These are phyloP conservation scores for Sorex maritimensis DNA, from an alignment of 2,797 vertebrate genomes.

Conservation along the genomic window DNA sequence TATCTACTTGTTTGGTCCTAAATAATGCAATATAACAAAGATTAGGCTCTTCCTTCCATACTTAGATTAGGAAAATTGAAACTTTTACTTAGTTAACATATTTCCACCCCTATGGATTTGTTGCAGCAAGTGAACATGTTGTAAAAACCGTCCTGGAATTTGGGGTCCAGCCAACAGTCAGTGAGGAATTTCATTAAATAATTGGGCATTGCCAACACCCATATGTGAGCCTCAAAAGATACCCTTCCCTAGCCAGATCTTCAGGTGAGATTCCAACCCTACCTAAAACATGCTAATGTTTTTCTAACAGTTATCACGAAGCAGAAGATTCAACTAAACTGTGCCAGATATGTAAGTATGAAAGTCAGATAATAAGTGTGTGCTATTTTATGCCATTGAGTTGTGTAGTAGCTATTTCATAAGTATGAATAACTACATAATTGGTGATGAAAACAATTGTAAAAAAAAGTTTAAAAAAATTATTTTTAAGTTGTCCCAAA, in stretches of 20 bases:
- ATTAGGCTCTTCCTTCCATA: neutral
- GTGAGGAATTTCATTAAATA: neutral
- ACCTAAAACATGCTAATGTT: neutral
- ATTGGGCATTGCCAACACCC: neutral
- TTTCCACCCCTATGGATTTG: neutral
- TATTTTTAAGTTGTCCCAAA: too few species aligned
- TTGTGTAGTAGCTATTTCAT: neutral
- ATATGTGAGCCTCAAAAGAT: neutral
- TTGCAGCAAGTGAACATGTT: neutral
- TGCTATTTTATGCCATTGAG: neutral
- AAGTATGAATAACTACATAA: neutral
- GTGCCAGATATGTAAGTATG: neutral
- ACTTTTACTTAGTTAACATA: constrained; percentile 31
- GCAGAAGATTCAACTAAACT: neutral
- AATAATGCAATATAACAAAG: neutral
- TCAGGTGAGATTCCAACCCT: neutral
- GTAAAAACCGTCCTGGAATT: neutral
- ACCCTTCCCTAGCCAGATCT: neutral
- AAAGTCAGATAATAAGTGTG: neutral
- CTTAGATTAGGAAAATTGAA: neutral
- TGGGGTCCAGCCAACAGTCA: neutral
- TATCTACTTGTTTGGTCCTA: neutral
- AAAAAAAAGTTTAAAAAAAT: neutral
- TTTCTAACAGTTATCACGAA: neutral
- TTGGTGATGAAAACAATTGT: neutral